phyloP scores from a whole-genome alignment of 2,888 invertebrate species.

The Machimus rusticus region DNA sequence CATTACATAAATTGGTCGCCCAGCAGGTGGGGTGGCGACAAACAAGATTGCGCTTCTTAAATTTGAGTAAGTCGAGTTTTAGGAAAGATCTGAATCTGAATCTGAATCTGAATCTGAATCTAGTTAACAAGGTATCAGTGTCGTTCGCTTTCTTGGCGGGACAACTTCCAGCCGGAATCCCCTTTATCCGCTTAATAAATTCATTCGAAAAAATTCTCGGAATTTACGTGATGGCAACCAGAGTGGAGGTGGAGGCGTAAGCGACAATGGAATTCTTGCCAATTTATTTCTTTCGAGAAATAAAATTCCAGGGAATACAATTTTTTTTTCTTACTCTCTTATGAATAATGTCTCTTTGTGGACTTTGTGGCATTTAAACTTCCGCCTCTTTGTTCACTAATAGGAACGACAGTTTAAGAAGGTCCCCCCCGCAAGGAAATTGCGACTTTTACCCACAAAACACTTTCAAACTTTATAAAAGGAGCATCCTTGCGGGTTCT shows the following conservation, averaged over 20 bases:
- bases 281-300: neutral
- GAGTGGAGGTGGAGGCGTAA: neutral
- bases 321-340: neutral
- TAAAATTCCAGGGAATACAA: neutral
- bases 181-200: slow-evolving; percentile 7
- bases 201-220: neutral
- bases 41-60: neutral
- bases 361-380: neutral
- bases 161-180: neutral
- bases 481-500: neutral
- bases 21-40: neutral
- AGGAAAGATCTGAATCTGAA: neutral
- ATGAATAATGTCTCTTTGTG: slow-evolving; percentile 7
- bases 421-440: neutral
- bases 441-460: neutral
- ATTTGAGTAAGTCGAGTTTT: slow-evolving; percentile 1
- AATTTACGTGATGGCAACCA: neutral
- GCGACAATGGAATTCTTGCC: neutral
- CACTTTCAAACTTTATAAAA: neutral
- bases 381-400: neutral
- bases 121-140: slow-evolving; percentile 11
- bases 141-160: neutral
- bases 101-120: too few relatives aligned
- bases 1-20: neutral
- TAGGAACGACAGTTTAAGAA: neutral